These are phyloP conservation scores for Neoscelio sp. DNA, from an alignment of 2,888 invertebrate species.

Conservation along the genomic window DNA sequence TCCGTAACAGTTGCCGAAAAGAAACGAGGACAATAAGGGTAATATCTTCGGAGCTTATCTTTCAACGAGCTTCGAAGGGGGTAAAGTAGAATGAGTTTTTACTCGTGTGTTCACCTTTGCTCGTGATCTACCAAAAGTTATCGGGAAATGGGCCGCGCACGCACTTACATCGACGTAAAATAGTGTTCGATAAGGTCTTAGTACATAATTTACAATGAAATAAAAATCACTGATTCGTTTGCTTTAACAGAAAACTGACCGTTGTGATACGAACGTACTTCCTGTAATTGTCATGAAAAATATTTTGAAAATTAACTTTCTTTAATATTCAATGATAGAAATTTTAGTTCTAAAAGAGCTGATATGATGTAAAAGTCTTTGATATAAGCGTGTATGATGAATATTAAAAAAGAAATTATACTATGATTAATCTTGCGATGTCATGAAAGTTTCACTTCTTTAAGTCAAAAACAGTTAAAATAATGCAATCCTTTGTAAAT, in stretches of 20 bases:
- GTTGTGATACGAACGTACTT: not conserved
- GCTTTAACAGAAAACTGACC: constrained; percentile 6
- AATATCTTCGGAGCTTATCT: constrained; percentile 74
- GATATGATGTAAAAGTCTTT: not conserved
- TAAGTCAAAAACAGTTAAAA: too few species aligned
- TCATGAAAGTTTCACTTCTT: too few species aligned
- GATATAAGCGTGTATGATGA: too few species aligned
- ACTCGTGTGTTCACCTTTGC: constrained; percentile 25
- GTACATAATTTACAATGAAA: constrained; percentile 39
- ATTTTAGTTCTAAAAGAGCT: not conserved
- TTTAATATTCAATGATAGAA: constrained; percentile 6
- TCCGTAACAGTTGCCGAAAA: constrained; percentile 18
- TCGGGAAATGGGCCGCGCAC: constrained; percentile 44
- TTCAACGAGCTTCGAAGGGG: constrained; percentile 71
- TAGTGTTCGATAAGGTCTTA: constrained; percentile 41
- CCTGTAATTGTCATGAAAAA: constrained; percentile 1
- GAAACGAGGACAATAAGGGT: constrained; percentile 67
- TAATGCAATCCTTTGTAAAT: too few species aligned
- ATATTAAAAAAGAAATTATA: too few species aligned
- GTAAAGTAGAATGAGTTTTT: constrained; percentile 72
- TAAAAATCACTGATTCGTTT: constrained; percentile 33
- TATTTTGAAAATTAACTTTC: not conserved
- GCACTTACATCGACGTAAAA: constrained; percentile 35
- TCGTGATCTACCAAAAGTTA: constrained; percentile 44
- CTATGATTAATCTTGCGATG: too few species aligned